A percentile compares a stretch with the other conserved stretches of the same genome.
phyloP scores from a whole-genome alignment of 2,113 vertebrate species.

The Morone saxatilis region DNA sequence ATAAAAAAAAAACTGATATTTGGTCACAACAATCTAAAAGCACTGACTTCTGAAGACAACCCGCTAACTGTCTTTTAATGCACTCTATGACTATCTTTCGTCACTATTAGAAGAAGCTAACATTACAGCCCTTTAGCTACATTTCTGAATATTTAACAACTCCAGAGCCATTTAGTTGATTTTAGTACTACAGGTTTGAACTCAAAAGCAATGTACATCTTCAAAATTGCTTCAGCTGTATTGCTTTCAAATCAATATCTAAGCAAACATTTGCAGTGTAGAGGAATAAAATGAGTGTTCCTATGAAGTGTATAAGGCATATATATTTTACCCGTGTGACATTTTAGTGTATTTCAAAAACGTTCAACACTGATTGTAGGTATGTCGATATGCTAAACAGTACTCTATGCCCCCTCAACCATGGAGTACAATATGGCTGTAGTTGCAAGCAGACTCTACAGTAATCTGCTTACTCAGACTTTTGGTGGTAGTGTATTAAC shows the following conservation, averaged over 20 bases:
- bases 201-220: conserved; percentile 7
- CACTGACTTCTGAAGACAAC: conserved; percentile 3
- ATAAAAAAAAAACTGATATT: conserved; percentile 30
- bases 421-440: conserved; percentile 57
- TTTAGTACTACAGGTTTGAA: conserved; percentile 23
- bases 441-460: conserved; percentile 33
- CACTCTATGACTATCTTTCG: conserved; percentile 6
- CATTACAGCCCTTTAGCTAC: conserved; percentile 49
- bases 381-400: conserved; percentile 36
- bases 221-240: conserved; percentile 24
- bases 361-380: conserved; percentile 52
- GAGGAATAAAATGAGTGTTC: conserved; percentile 47
- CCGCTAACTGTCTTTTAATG: conserved; percentile 5
- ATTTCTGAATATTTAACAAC: conserved; percentile 10
- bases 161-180: neutral
- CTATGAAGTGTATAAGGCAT: conserved; percentile 60
- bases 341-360: conserved; percentile 56
- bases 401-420: conserved; percentile 28
- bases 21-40: conserved; percentile 66
- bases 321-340: conserved; percentile 38
- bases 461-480: conserved; percentile 21
- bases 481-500: conserved; percentile 41
- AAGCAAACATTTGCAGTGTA: conserved; percentile 19
- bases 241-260: conserved; percentile 37
- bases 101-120: conserved; percentile 31